Conservation (phyloP, 2,113 vertebrate genomes). For the Barnardius zonarius region DNA sequence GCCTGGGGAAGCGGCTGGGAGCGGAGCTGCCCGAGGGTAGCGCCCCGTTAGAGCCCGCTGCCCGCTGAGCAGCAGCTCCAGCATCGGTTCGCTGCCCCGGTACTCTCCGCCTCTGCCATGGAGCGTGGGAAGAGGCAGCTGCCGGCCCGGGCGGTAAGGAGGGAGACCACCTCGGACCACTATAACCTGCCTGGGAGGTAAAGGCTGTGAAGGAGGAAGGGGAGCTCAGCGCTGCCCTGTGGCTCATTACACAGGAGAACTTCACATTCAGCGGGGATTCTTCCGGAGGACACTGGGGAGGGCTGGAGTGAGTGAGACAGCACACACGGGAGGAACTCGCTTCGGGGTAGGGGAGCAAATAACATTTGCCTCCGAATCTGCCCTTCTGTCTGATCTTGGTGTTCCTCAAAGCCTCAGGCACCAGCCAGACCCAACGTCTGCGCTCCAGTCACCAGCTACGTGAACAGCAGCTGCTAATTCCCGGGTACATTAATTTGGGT, state of each 20-base stretch:
- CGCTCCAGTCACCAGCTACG: not conserved
- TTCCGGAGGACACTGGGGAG: not conserved
- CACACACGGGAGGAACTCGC: not conserved
- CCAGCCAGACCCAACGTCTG: not conserved
- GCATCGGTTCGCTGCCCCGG: no score
- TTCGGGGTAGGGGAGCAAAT: not conserved
- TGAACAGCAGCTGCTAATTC: not conserved
- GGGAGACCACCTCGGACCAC: rapidly evolving
- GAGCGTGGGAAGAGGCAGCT: not conserved
- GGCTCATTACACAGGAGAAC: not conserved
- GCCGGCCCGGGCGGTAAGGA: not conserved
- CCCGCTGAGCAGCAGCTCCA: not conserved
- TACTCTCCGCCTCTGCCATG: not conserved
- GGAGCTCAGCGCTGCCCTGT: not conserved
- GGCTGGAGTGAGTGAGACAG: not conserved
- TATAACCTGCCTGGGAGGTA: not conserved
- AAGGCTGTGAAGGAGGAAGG: not conserved
- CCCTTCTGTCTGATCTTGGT: not conserved
- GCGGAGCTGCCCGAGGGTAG: not conserved
- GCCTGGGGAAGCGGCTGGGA: not conserved
- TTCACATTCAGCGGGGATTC: not conserved
- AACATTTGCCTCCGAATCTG: not conserved
- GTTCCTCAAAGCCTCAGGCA: not conserved
- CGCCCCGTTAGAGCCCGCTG: not conserved
- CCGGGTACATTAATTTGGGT: not conserved